A percentile compares a stretch with the other conserved stretches of the same genome.
These are phyloP conservation scores for Syrphus vitripennis DNA, from an alignment of 2,888 invertebrate genomes.

Conservation along the genomic window DNA sequence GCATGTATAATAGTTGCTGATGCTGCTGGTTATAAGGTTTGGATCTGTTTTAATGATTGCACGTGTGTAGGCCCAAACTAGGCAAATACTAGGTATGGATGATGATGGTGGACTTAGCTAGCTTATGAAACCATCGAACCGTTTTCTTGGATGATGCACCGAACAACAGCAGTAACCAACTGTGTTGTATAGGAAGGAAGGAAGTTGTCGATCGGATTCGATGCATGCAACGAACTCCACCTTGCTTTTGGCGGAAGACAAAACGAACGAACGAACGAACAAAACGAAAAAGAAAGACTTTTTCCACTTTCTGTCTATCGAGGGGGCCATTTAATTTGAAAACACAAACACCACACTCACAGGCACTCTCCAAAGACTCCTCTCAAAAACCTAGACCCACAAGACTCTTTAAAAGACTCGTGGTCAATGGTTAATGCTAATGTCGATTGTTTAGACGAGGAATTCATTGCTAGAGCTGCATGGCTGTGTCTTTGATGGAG, in stretches of 20 bases:
- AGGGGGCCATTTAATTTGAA: slow-evolving; percentile 53
- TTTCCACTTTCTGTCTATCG: slow-evolving; percentile 58
- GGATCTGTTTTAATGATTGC: slow-evolving; percentile 57
- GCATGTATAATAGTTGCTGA: not conserved
- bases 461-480: slow-evolving; percentile 33
- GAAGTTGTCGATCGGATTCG: not conserved
- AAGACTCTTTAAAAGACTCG: not conserved
- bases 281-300: slow-evolving; percentile 27
- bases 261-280: not conserved
- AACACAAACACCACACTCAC: no score
- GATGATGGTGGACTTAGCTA: not conserved
- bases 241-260: slow-evolving; percentile 39
- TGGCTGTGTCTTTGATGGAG: slow-evolving; percentile 24
- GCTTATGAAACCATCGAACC: slow-evolving; percentile 40
- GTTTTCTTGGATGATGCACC: not conserved
- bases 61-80: slow-evolving; percentile 60
- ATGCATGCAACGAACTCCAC: slow-evolving; percentile 55
- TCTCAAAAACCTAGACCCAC: not conserved
- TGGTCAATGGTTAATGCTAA: slow-evolving; percentile 65
- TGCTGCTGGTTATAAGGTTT: slow-evolving; percentile 9
- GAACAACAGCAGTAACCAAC: not conserved
- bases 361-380: not conserved
- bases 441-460: slow-evolving; percentile 58
- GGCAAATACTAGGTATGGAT: no score
- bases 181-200: slow-evolving; percentile 47